Percentiles rank a stretch among this genome's conserved stretches.
Evolutionary conservation across 2,888 invertebrate genomes (phyloP).

Genomic region (Arctia plantaginis): DNA sequence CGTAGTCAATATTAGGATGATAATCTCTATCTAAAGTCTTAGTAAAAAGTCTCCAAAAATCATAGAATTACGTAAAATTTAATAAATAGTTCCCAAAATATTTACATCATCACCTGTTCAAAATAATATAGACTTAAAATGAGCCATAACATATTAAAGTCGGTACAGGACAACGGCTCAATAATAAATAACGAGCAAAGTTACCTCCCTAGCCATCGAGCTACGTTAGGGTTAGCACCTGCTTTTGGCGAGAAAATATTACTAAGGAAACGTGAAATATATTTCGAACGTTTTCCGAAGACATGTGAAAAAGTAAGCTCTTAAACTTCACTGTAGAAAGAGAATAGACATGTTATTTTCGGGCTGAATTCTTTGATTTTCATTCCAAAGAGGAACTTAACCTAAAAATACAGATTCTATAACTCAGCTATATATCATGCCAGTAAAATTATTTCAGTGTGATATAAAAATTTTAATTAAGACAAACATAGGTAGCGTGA

Average conservation of each 20-base stretch:
- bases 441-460: background rate
- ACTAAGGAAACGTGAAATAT: slow-evolving; percentile 47
- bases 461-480: background rate
- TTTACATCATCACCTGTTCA: slow-evolving; percentile 1
- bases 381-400: background rate
- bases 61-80: background rate
- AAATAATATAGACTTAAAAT: slow-evolving; percentile 47
- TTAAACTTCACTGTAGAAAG: slow-evolving; percentile 14
- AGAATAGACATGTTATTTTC: slow-evolving; percentile 5
- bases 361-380: slow-evolving; percentile 1
- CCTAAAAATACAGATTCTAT: background rate
- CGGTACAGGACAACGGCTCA: slow-evolving; percentile 57
- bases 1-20: no score
- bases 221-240: slow-evolving; percentile 51
- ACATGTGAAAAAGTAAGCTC: slow-evolving; percentile 42
- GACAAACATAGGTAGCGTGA: background rate
- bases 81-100: background rate
- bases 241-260: slow-evolving; percentile 44
- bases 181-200: slow-evolving; percentile 65
- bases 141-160: slow-evolving; percentile 52
- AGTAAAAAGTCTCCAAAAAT: no score
- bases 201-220: slow-evolving; percentile 55
- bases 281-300: slow-evolving; percentile 38
- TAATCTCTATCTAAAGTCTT: no score
- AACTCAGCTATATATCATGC: no score